Conservation (phyloP, 1,140 invertebrate genomes). For the Anoplolepis gracilipes region DNA sequence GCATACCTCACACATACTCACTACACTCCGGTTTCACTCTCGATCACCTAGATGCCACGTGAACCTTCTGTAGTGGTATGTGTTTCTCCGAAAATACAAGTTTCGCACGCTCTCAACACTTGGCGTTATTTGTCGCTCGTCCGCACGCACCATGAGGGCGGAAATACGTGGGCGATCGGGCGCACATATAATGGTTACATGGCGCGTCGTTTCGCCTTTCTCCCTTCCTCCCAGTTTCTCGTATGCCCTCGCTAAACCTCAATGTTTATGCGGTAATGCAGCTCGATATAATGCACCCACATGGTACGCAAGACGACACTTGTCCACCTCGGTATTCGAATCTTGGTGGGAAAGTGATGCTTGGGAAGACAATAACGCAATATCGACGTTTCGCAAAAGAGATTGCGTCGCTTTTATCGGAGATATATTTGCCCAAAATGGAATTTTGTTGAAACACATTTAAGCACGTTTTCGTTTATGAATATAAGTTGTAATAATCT, state of each 20-base stretch:
- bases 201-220: slow-evolving; percentile 26
- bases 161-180: slow-evolving; percentile 80
- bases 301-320: slow-evolving; percentile 69
- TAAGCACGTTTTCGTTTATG: not conserved
- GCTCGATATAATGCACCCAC: slow-evolving; percentile 82
- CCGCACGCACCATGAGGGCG: slow-evolving; percentile 79
- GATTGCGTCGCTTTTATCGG: slow-evolving; percentile 45
- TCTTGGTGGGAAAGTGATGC: slow-evolving; percentile 49
- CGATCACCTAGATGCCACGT: slow-evolving; percentile 45
- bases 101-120: slow-evolving; percentile 42
- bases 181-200: slow-evolving; percentile 81
- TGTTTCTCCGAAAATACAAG: slow-evolving; percentile 52
- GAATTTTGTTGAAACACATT: not conserved
- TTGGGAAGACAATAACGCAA: slow-evolving; percentile 34
- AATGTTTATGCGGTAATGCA: slow-evolving; percentile 79
- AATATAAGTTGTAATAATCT: not conserved
- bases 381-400: slow-evolving; percentile 29
- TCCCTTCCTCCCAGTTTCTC: slow-evolving; percentile 31
- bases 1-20: slow-evolving; percentile 17
- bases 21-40: slow-evolving; percentile 64
- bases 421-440: slow-evolving; percentile 40
- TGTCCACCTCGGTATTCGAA: slow-evolving; percentile 58
- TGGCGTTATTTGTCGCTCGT: slow-evolving; percentile 61
- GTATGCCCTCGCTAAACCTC: slow-evolving; percentile 71
- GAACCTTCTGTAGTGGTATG: not conserved